Conservation (phyloP, 2,888 invertebrate genomes). For the Ptycholaimellus sp. region DNA sequence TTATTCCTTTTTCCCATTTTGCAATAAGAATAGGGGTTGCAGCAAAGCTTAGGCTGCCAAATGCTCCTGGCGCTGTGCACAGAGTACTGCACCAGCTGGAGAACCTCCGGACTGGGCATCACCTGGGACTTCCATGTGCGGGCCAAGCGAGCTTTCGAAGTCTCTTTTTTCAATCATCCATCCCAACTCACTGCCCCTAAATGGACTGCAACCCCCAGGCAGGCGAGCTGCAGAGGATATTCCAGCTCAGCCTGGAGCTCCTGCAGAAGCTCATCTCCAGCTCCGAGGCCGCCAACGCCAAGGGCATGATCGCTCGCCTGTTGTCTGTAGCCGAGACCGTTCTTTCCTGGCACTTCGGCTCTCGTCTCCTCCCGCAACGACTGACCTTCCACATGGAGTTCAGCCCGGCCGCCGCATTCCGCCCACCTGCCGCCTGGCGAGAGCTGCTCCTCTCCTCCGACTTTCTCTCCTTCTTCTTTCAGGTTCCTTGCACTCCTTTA, state of each 20-base stretch:
- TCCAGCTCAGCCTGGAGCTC: slow-evolving; percentile 44
- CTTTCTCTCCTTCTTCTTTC: slow-evolving; percentile 52
- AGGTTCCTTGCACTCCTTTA: slow-evolving; percentile 28
- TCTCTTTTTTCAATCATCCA: slow-evolving; percentile 12
- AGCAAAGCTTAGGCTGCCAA: slow-evolving; percentile 60
- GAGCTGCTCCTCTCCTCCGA: slow-evolving; percentile 50
- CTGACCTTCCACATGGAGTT: slow-evolving; percentile 19
- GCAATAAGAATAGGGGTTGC: slow-evolving; percentile 14
- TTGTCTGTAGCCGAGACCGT: slow-evolving; percentile 53
- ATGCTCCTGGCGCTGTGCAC: slow-evolving; percentile 57
- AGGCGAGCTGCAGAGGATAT: slow-evolving; percentile 51
- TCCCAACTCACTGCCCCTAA: slow-evolving; percentile 6
- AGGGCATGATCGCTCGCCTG: slow-evolving; percentile 23
- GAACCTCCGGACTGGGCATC: slow-evolving; percentile 60
- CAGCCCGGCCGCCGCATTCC: slow-evolving; percentile 31
- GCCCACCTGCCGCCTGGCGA: slow-evolving; percentile 44
- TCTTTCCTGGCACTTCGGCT: slow-evolving; percentile 50
- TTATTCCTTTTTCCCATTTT: slow-evolving; percentile 2
- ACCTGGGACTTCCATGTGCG: slow-evolving; percentile 64
- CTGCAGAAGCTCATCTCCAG: slow-evolving; percentile 26
- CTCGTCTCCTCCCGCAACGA: slow-evolving; percentile 10
- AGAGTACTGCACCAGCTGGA: slow-evolving; percentile 60
- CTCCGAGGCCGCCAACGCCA: slow-evolving; percentile 16
- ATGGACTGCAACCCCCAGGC: slow-evolving; percentile 28
- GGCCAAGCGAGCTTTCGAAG: slow-evolving; percentile 60